Evolutionary conservation across 2,888 invertebrate species (phyloP).

Genomic region (Ochlodes sylvanus): DNA sequence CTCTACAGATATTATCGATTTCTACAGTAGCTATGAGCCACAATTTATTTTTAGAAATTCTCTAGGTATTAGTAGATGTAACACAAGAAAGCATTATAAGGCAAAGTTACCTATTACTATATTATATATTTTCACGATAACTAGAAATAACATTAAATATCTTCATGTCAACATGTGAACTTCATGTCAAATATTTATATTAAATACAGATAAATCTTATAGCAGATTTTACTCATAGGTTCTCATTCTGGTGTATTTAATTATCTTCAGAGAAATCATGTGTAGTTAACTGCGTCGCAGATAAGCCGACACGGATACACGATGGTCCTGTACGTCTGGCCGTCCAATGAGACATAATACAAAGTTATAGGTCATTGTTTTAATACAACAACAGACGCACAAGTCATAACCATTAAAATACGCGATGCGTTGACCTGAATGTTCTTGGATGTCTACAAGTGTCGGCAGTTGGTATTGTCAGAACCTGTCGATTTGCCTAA

Average conservation of each 20-base stretch:
- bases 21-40: conserved; percentile 10
- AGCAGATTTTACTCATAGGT: background rate
- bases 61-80: background rate
- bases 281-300: conserved; percentile 37
- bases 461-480: conserved; percentile 50
- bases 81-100: background rate
- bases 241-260: conserved; percentile 8
- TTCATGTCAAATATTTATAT: too few relatives aligned
- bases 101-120: too few relatives aligned
- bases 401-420: conserved; percentile 69
- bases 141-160: too few relatives aligned
- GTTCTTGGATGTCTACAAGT: conserved; percentile 53
- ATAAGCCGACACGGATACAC: conserved; percentile 54
- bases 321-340: conserved; percentile 55
- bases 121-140: too few relatives aligned
- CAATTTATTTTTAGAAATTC: conserved; percentile 14
- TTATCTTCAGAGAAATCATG: background rate
- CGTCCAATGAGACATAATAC: conserved; percentile 71
- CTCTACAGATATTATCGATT: conserved; percentile 27
- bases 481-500: conserved; percentile 24
- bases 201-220: background rate
- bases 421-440: conserved; percentile 68
- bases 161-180: too few relatives aligned
- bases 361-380: conserved; percentile 81
- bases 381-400: conserved; percentile 67